These are phyloP conservation scores for Macroteleia sp. DNA, from an alignment of 2,888 invertebrate genomes.

Conservation along the genomic window DNA sequence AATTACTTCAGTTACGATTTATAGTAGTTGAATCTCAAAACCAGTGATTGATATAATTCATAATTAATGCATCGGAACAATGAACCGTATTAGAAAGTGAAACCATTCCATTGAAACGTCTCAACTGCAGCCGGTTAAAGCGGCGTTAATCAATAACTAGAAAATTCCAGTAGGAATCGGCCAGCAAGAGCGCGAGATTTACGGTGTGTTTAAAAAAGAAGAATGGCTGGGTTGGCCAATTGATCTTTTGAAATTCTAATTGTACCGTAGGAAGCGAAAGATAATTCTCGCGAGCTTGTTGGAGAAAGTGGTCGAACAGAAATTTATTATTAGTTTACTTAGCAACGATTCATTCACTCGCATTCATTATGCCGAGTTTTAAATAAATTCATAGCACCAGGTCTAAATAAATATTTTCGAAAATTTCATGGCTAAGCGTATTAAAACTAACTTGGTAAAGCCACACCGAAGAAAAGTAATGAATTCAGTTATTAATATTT, in stretches of 20 bases:
- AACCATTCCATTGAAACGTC: conserved; percentile 29
- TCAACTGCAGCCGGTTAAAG: conserved; percentile 9
- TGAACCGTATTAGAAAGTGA: conserved; percentile 24
- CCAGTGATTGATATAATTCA: conserved; percentile 12
- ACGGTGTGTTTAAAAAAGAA: conserved; percentile 49
- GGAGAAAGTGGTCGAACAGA: conserved; percentile 33
- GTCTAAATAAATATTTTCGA: conserved; percentile 48
- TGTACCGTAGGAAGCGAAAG: not conserved
- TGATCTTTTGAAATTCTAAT: conserved; percentile 57
- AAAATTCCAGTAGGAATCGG: conserved; percentile 26
- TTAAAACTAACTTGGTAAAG: conserved; percentile 30
- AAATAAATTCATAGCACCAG: conserved; percentile 38
- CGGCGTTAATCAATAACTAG: conserved; percentile 47
- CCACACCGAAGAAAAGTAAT: conserved; percentile 40
- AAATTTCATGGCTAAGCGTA: conserved; percentile 34
- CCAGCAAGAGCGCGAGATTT: conserved; percentile 44
- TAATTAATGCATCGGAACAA: conserved; percentile 1
- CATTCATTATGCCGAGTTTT: conserved; percentile 38
- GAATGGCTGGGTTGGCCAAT: conserved; percentile 32
- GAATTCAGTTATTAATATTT: conserved; percentile 58
- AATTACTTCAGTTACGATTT: too few relatives aligned
- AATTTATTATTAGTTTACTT: conserved; percentile 47
- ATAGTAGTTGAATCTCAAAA: too few relatives aligned
- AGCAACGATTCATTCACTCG: conserved; percentile 24
- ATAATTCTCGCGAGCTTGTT: conserved; percentile 11